Conservation (phyloP, 2,888 invertebrate species). For the Torymus tubicola region DNA sequence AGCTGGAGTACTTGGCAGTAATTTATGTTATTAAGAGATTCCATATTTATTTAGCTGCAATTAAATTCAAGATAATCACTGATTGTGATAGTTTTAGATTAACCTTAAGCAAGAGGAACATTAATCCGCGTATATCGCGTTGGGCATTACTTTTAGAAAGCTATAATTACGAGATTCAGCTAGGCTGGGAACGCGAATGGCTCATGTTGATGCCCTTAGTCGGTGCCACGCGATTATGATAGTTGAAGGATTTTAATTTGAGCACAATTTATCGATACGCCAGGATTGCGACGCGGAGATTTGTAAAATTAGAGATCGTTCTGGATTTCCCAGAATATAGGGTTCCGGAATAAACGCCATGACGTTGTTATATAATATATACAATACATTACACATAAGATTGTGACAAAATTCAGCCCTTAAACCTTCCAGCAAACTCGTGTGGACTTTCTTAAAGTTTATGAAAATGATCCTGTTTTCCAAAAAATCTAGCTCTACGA, state of each 20-base stretch:
- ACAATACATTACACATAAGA: too few species aligned
- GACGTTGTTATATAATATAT: too few species aligned
- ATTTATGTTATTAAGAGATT: slow-evolving; percentile 65
- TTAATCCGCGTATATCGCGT: slow-evolving; percentile 59
- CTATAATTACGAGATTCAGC: slow-evolving; percentile 57
- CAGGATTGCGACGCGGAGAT: slow-evolving; percentile 57
- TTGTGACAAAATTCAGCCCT: too few species aligned
- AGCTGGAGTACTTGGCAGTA: slow-evolving; percentile 66
- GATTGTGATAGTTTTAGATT: slow-evolving; percentile 65
- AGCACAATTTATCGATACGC: slow-evolving; percentile 54
- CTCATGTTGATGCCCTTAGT: slow-evolving; percentile 58
- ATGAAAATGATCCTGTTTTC: too few species aligned
- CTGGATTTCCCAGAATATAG: too few species aligned
- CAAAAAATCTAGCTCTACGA: too few species aligned
- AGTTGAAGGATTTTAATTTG: slow-evolving; percentile 55
- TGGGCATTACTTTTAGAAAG: slow-evolving; percentile 58
- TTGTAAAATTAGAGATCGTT: slow-evolving; percentile 45
- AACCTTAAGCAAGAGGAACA: slow-evolving; percentile 56
- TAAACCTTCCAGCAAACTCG: too few species aligned
- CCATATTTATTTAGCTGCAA: slow-evolving; percentile 63
- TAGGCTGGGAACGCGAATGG: slow-evolving; percentile 56
- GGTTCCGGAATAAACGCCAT: too few species aligned
- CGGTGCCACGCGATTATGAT: slow-evolving; percentile 54
- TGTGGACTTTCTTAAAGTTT: too few species aligned
- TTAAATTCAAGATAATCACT: slow-evolving; percentile 64